A percentile compares a stretch with the other conserved stretches of the same genome.
These are phyloP conservation scores for Thunnus maccoyii DNA, from an alignment of 2,113 vertebrate species.

Conservation along the genomic window DNA sequence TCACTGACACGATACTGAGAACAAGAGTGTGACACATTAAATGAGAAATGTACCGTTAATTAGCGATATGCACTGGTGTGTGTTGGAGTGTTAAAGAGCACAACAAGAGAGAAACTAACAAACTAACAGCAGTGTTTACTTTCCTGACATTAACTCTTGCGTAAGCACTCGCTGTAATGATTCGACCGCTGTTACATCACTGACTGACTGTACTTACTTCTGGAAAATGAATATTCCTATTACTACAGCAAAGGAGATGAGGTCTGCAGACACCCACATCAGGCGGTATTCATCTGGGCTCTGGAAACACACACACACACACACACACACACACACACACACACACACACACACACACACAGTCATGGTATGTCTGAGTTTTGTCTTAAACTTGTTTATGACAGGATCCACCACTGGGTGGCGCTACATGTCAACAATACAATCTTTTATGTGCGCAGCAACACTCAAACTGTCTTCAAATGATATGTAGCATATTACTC, in stretches of 20 bases:
- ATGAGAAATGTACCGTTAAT: not conserved
- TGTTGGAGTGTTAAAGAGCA: not conserved
- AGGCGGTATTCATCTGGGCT: slow-evolving; percentile 91
- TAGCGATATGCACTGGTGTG: not conserved
- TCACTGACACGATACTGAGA: not conserved
- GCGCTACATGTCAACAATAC: slow-evolving; percentile 26
- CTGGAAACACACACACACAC: slow-evolving; percentile 81
- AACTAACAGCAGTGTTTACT: not conserved
- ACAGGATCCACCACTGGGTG: slow-evolving; percentile 64
- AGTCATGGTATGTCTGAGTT: not conserved
- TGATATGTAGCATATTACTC: not conserved
- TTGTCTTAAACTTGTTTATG: not conserved
- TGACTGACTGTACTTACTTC: slow-evolving; percentile 90
- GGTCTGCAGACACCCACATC: slow-evolving; percentile 93
- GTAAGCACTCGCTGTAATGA: not conserved
- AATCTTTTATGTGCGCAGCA: not conserved
- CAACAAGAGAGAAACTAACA: not conserved
- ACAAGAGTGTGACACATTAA: not conserved
- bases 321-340: not conserved
- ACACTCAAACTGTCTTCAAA: not conserved
- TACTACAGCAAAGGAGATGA: slow-evolving; percentile 92
- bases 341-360: not conserved
- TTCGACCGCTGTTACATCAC: not conserved
- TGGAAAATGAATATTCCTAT: slow-evolving; percentile 96
- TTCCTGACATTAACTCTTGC: slow-evolving; percentile 61